Base-by-base conservation (phyloP, 2,113 vertebrate species). In the Rhea americana region DNA sequence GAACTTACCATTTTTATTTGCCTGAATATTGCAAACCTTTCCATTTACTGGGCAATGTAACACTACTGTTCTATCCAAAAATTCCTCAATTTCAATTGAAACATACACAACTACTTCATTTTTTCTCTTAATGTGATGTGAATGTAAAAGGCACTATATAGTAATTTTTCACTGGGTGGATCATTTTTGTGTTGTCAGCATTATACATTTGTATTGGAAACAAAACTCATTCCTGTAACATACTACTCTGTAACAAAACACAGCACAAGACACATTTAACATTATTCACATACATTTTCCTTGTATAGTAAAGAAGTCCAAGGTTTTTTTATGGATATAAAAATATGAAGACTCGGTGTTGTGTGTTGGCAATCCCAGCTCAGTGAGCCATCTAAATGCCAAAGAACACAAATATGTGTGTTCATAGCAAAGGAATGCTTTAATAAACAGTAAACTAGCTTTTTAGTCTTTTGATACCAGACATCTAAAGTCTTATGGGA, bases 351-450 rank as follows among this genome's bases (percentile, higher is more conserved):
- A 84, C 53, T 83, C 47, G 8, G 8, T 68, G 74, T 92, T 91
- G 76, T 77, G 51, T 87, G 48, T 43, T 76, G 83, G 55, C 1
- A 0, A 75, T 71, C 74, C 65, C 72, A 94, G 93, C 81, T 88
- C 88, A 93, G 71, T 71, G 68, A 95, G 80, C 83, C 62, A 67
- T 87, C 86, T 92, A 77, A 93, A 91, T 80, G 85, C 93, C 76
- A 84, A 74, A 83, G 87, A 94, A 91, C 86, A 96, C 91, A 95
- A 96, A 66, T 95, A 88, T 50, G 26, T 87, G 82, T 90, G 56
- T 92, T 96, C 91, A 94, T 66, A 48, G 56, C 62, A 78, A 50
- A 51, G 30, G 79, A 97, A 92, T 92, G 73, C 83, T 94, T 89
- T 88, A 73, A 48, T 80, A 93, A 96, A 94, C 91, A 90, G 77